Conservation (phyloP, 2,888 invertebrate genomes). For the Drosophila limbata region DNA sequence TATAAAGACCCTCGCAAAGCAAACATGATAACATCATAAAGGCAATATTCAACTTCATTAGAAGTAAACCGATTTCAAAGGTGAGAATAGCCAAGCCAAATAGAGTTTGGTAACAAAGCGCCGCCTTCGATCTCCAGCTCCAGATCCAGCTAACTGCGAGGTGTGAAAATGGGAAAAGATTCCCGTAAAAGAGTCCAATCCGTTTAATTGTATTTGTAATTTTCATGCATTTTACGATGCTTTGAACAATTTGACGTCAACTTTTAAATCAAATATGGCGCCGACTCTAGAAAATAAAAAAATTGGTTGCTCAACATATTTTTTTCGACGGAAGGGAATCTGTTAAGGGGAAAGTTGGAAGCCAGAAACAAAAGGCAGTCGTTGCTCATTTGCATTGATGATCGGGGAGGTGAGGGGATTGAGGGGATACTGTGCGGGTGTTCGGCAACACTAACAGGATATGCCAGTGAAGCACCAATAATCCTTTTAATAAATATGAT, state of each 20-base stretch:
- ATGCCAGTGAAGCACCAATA: constrained; percentile 83
- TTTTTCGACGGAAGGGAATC: constrained; percentile 9
- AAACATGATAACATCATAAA: constrained; percentile 53
- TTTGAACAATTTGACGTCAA: constrained; percentile 74
- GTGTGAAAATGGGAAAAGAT: constrained; percentile 66
- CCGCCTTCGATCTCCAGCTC: constrained; percentile 46
- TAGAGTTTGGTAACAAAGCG: constrained; percentile 67
- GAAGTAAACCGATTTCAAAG: constrained; percentile 70
- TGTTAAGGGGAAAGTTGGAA: constrained; percentile 1
- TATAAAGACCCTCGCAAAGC: constrained; percentile 30
- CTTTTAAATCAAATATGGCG: constrained; percentile 80
- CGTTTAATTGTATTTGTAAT: constrained; percentile 75
- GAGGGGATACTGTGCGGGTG: constrained; percentile 22
- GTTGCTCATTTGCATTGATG: constrained; percentile 70
- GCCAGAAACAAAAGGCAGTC: constrained; percentile 76
- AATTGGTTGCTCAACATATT: constrained; percentile 62
- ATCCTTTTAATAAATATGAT: constrained; percentile 85
- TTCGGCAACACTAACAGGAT: constrained; percentile 81
- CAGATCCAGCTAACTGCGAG: constrained; percentile 63
- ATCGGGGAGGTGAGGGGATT: neutral
- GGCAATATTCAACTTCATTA: constrained; percentile 69
- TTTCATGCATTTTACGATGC: constrained; percentile 63
- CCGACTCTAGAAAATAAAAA: constrained; percentile 28
- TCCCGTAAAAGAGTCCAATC: constrained; percentile 38
- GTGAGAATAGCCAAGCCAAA: constrained; percentile 70